Evolutionary conservation across 2,888 invertebrate genomes (phyloP), one percentile per base, ranked within the genome.

Genomic region (Diploptera punctata): DNA sequence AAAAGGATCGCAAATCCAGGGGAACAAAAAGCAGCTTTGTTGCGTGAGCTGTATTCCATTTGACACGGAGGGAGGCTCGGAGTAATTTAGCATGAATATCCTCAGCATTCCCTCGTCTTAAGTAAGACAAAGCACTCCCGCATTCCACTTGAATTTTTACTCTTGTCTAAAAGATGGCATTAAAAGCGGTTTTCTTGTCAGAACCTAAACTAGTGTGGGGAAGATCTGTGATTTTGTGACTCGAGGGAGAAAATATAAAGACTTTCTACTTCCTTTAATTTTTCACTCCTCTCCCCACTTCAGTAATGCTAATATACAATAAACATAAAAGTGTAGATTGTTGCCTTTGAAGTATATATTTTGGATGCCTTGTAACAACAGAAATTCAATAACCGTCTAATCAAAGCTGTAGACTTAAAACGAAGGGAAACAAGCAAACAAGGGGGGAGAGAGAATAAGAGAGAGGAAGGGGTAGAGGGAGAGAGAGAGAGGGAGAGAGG

Each of bases 1-100:
- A 47, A 47, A n/a, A n/a, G 10, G 3, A 47, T 10, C n/a, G 47
- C 47, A 47, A 47, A n/a, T 4, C 18, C 47, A 4, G 3, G 47
- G 10, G 33, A 5, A 33, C 33, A 7, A 33, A 33, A 33, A 33
- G 33, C 7, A 33, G 10, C 47, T 47, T 47, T 47, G n/a, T 47
- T 47, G 9, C 9, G 7, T 13, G 47, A 47, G 47, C n/a, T 47
- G 47, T 47, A 47, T 47, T 47, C n/a, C 47, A 47, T 47, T 47
- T 47, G 47, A 47, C 47, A 47, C 47, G 10, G n/a, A 47, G 47
- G 47, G 47, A n/a, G n/a, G n/a, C 47, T 7, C 4, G 47, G n/a
- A 47, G 47, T 47, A 47, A 47, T 47, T 47, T 47, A 47, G 47
- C 47, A 47, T 47, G 47, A 47, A 47, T 47, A 47, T 47, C 47